Conservation (phyloP, 2,113 vertebrate genomes). For the Myrmophylax atrothorax region DNA sequence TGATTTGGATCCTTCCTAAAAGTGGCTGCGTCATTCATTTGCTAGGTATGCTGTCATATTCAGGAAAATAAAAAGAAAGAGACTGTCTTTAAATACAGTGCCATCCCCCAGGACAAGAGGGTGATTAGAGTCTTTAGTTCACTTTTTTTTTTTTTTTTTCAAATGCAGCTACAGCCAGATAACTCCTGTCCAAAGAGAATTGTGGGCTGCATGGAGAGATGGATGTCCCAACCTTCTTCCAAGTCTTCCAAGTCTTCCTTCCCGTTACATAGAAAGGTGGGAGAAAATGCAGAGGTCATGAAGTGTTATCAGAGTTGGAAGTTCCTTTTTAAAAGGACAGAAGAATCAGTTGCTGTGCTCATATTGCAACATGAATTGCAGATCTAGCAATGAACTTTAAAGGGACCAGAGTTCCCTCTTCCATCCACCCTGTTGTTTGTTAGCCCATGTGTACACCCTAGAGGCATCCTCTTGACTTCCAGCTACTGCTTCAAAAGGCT, state of each 20-base stretch:
- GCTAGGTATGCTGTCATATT: not conserved
- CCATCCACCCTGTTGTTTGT: not conserved
- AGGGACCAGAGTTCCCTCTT: not conserved
- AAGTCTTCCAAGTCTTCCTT: not conserved
- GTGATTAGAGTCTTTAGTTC: not conserved
- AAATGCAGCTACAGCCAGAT: not conserved
- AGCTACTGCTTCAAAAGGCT: not conserved
- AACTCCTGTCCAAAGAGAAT: not conserved
- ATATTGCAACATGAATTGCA: not conserved
- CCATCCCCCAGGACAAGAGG: not conserved
- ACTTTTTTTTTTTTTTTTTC: not conserved
- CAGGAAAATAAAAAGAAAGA: not conserved
- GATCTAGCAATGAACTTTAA: not conserved
- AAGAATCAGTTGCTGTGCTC: not conserved
- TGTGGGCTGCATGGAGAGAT: not conserved
- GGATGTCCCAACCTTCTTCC: not conserved
- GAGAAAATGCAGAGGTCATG: not conserved
- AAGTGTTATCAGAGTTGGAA: not conserved
- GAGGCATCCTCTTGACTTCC: not conserved
- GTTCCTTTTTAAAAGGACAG: not conserved
- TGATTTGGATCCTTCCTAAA: not conserved
- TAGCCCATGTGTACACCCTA: not conserved
- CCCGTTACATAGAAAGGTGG: not conserved
- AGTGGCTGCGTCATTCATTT: not conserved
- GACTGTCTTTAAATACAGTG: not conserved